phyloP scores from a whole-genome alignment of 2,888 invertebrate genomes.

The Sphaerophoria taeniata region DNA sequence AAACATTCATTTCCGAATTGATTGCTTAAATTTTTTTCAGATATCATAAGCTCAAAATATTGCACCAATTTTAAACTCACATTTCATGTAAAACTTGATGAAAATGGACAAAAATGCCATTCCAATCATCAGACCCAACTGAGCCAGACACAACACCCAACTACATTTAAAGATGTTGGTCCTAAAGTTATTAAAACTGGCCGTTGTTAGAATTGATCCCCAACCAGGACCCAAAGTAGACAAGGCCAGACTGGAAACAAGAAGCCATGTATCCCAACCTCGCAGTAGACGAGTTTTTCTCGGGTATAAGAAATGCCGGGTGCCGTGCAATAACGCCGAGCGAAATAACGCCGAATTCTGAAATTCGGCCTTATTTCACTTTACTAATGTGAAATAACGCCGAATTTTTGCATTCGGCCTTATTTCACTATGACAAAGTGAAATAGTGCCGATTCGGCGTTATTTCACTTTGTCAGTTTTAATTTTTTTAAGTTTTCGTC shows the following conservation, averaged over 20 bases:
- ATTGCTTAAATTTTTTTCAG: neutral
- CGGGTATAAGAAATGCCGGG: too few relatives aligned
- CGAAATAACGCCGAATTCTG: too few relatives aligned
- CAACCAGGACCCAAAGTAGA: slow-evolving; percentile 94
- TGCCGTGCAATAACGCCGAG: too few relatives aligned
- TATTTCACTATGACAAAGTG: too few relatives aligned
- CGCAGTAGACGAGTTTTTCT: too few relatives aligned
- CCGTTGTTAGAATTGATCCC: slow-evolving; percentile 91
- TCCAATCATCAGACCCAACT: slow-evolving; percentile 78
- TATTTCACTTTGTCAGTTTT: too few relatives aligned
- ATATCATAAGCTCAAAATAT: too few relatives aligned
- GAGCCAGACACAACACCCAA: slow-evolving; percentile 77
- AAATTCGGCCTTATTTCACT: too few relatives aligned
- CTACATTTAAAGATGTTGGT: slow-evolving; percentile 85
- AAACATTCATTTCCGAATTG: neutral
- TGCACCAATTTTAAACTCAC: slow-evolving; percentile 58
- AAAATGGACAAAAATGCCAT: slow-evolving; percentile 87
- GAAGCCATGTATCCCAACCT: slow-evolving; percentile 60
- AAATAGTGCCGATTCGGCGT: too few relatives aligned
- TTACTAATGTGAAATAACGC: too few relatives aligned
- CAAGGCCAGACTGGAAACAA: slow-evolving; percentile 80
- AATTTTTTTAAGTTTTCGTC: too few relatives aligned
- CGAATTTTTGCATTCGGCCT: too few relatives aligned
- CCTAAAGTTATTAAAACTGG: slow-evolving; percentile 91
- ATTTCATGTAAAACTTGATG: slow-evolving; percentile 86